A percentile compares a stretch with the other conserved stretches of the same genome.
Evolutionary conservation across 2,888 invertebrate species (phyloP).

Genomic region (Cheilosia soror): DNA sequence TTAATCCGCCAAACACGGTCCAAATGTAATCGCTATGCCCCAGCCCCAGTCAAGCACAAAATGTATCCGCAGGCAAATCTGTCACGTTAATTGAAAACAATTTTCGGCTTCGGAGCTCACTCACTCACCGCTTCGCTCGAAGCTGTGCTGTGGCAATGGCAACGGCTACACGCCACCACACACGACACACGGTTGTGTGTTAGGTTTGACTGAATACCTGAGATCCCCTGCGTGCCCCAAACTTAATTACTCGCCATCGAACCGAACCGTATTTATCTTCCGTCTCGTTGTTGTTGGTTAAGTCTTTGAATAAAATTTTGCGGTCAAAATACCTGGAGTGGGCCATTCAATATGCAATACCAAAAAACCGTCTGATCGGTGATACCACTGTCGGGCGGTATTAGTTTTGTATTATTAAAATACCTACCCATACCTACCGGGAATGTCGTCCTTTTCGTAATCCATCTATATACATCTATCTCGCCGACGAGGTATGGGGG

Average conservation of each 20-base stretch:
- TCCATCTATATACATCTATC: slow-evolving; percentile 36
- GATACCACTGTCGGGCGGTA: slow-evolving; percentile 54
- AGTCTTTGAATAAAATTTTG: slow-evolving; percentile 65
- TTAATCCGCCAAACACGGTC: slow-evolving; percentile 22
- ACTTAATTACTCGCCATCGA: slow-evolving; percentile 61
- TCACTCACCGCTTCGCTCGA: not conserved
- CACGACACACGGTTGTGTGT: slow-evolving; percentile 27
- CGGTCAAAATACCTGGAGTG: slow-evolving; percentile 52
- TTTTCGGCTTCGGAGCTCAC: slow-evolving; percentile 72
- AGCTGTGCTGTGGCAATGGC: too few relatives aligned
- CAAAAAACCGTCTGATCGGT: slow-evolving; percentile 39
- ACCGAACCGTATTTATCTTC: slow-evolving; percentile 49
- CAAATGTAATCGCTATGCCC: slow-evolving; percentile 45
- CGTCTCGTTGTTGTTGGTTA: slow-evolving; percentile 10
- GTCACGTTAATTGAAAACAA: slow-evolving; percentile 75
- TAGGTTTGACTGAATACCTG: not conserved
- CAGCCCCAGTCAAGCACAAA: slow-evolving; percentile 70
- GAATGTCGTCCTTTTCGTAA: slow-evolving; percentile 36
- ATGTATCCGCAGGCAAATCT: slow-evolving; percentile 73
- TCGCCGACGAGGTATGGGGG: not conserved
- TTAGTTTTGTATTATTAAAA: slow-evolving; percentile 51
- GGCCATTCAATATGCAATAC: slow-evolving; percentile 62
- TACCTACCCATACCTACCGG: slow-evolving; percentile 19
- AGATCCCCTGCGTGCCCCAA: slow-evolving; percentile 2
- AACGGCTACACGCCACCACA: not conserved